Base-by-base conservation (phyloP, 2,888 invertebrate genomes). In the Pasiphila rectangulata region DNA sequence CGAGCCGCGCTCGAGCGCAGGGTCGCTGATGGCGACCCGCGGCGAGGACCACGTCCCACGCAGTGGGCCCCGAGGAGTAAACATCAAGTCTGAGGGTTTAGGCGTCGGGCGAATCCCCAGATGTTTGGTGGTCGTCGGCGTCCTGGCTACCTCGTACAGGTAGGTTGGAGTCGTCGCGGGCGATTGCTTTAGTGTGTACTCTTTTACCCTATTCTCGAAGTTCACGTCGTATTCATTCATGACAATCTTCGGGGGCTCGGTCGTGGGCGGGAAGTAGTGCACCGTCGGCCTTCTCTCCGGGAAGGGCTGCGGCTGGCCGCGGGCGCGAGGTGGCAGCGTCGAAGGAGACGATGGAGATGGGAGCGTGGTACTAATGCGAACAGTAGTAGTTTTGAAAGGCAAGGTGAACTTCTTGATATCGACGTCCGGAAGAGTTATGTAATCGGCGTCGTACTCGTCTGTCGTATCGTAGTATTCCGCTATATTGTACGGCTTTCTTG, bases 221-320 rank as follows among this genome's bases (percentile, higher is more conserved):
- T 64, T 57, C 1, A 54, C 55, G 43, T 79, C 75, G 39, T 77
- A 74, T 32, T 75, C 72, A 23, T 72, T 74, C 1, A 71, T 51
- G 50, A 69, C 61, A 3, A 56, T 48, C 46, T 60, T 63, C 39
- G 51, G 72, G n/a, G 69, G 70, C 0, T 57, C 59, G 2, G 56
- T 59, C 41, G 66, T 63, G 1, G 87, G 87, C 9, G 87, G 86
- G 59, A 87, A 88, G 59, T 83, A 85, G 51, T 86, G 83, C 3
- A 87, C 46, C 0, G 86, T 85, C 1, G 82, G 74, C 36, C 72
- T 72, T 34, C 84, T 69, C 3, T 80, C 78, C 0, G 79, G 72
- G 10, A 50, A 36, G 37, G 59, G 51, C 1, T 64, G 58, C 36
- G 59, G 63, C 9, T 61, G 61, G 7, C 53, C 51, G 5, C 49